phyloP scores from a whole-genome alignment of 2,113 vertebrate species.

The Macrotis lagotis region DNA sequence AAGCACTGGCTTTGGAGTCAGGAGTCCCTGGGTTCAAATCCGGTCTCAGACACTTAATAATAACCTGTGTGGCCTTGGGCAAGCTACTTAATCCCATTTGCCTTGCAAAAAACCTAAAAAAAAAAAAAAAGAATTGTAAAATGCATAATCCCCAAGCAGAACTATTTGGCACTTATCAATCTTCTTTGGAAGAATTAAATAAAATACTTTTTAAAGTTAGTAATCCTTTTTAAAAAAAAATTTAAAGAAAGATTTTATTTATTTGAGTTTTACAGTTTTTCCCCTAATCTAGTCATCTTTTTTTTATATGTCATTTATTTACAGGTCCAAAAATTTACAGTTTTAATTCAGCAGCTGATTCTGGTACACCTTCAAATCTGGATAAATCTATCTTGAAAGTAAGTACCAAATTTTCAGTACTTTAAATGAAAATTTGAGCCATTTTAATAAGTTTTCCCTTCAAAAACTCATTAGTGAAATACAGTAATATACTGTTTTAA shows the following conservation, averaged over 20 bases:
- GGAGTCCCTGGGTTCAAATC: no score
- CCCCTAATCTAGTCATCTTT: no score
- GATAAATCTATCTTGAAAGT: conserved; percentile 96
- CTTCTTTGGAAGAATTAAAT: conserved; percentile 37
- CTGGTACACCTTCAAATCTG: conserved; percentile 81
- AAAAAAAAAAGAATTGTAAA: not conserved
- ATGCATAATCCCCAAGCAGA: not conserved
- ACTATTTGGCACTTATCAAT: conserved; percentile 12
- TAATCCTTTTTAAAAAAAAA: no score
- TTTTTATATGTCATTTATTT: conserved; percentile 61
- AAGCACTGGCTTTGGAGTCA: no score
- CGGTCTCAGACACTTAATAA: no score
- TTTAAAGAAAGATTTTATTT: no score
- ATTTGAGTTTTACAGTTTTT: no score
- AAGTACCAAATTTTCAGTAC: conserved; percentile 67
- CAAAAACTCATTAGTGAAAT: not conserved
- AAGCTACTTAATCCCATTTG: no score
- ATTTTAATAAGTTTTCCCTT: conserved; percentile 45
- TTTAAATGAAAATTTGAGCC: conserved; percentile 14
- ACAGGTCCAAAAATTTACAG: conserved; percentile 97
- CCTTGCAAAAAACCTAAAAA: no score
- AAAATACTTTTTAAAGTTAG: not conserved
- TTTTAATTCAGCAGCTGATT: conserved; percentile 89
- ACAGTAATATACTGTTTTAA: not conserved
- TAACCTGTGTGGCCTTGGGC: no score